phyloP scores from a whole-genome alignment of 2,888 invertebrate species.

The Lasiommata megera region DNA sequence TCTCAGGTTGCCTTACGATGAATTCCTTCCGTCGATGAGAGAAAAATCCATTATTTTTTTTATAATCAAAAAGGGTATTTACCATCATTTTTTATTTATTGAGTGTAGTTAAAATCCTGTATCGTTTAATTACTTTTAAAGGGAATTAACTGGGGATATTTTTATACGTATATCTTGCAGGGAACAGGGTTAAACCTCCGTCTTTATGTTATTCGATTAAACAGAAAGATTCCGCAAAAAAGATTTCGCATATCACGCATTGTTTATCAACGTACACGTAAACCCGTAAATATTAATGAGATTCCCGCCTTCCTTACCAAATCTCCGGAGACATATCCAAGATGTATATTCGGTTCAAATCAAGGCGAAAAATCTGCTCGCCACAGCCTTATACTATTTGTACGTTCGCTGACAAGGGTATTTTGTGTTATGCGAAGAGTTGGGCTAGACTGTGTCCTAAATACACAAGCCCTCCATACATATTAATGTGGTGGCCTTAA shows the following conservation, averaged over 20 bases:
- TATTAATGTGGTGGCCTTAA: too few species aligned
- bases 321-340: constrained; percentile 50
- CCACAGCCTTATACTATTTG: constrained; percentile 53
- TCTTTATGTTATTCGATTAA: background rate
- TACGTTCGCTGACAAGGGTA: constrained; percentile 68
- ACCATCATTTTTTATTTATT: too few species aligned
- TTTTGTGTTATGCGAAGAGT: constrained; percentile 49
- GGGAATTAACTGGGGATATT: too few species aligned
- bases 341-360: constrained; percentile 59
- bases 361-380: constrained; percentile 53
- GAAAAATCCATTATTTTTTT: too few species aligned
- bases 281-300: constrained; percentile 62
- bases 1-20: too few species aligned
- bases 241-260: background rate
- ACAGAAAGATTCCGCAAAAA: background rate
- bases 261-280: constrained; percentile 33
- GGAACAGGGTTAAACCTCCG: too few species aligned
- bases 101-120: too few species aligned
- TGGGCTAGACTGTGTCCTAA: constrained; percentile 46
- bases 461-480: constrained; percentile 59
- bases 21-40: too few species aligned
- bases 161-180: too few species aligned
- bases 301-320: constrained; percentile 45
- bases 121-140: too few species aligned
- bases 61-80: too few species aligned